These are phyloP conservation scores for Anolis carolinensis DNA, from an alignment of 2,113 vertebrate genomes.

Conservation along the genomic window DNA sequence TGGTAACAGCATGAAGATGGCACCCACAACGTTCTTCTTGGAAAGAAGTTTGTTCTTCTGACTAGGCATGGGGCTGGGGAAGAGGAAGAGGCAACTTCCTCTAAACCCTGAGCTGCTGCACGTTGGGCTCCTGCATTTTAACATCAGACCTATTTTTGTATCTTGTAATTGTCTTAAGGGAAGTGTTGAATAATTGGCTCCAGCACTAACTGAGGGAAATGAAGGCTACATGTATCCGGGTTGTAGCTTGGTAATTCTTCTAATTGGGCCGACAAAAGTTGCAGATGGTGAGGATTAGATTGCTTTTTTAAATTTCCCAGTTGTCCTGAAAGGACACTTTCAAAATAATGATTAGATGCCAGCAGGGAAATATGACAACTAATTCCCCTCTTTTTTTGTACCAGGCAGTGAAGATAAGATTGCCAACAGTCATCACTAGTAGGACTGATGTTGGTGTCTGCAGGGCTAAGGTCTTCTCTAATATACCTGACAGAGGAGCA, in stretches of 20 bases:
- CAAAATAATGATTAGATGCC: not conserved
- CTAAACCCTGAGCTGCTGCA: not conserved
- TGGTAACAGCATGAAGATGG: not conserved
- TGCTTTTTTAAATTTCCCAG: rapidly evolving
- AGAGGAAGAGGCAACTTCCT: slow-evolving; percentile 26
- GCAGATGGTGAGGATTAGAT: not conserved
- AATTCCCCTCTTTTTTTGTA: not conserved
- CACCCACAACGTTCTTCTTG: not conserved
- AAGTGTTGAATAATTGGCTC: slow-evolving; percentile 65
- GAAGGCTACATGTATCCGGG: slow-evolving; percentile 58
- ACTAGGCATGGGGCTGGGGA: not conserved
- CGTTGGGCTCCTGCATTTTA: not conserved
- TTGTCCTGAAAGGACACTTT: not conserved
- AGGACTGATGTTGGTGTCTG: not conserved
- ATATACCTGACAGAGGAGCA: not conserved
- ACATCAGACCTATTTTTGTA: slow-evolving; percentile 64
- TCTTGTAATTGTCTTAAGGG: slow-evolving; percentile 63
- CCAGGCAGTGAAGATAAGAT: rapidly evolving
- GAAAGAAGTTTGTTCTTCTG: not conserved
- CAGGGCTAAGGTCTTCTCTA: not conserved
- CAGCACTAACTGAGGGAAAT: slow-evolving; percentile 54
- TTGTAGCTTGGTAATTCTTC: slow-evolving; percentile 61
- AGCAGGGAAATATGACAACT: not conserved
- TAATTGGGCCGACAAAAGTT: slow-evolving; percentile 69
- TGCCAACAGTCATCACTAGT: not conserved